These are phyloP conservation scores for Congeria kusceri DNA, from an alignment of 2,888 invertebrate genomes.

Conservation along the genomic window DNA sequence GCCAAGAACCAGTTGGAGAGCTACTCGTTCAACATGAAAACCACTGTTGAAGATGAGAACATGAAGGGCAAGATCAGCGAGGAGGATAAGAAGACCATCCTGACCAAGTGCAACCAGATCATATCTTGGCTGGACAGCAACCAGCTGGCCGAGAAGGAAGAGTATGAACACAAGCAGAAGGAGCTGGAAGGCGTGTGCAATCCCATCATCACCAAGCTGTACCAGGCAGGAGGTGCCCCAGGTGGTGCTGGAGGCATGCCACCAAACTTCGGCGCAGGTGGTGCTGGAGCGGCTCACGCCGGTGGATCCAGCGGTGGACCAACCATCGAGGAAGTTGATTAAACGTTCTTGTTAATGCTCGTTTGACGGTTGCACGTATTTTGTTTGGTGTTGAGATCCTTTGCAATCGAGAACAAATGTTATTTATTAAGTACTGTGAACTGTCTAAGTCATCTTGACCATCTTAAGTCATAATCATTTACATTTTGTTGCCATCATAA, in stretches of 20 bases:
- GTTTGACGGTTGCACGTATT: too few species aligned
- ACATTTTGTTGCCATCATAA: background rate
- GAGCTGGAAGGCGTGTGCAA: slow-evolving; percentile 96
- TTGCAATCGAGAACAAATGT: too few species aligned
- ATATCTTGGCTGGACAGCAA: slow-evolving; percentile 87
- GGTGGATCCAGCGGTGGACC: slow-evolving; percentile 86
- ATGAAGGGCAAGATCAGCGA: slow-evolving; percentile 95
- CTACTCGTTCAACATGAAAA: slow-evolving; percentile 97
- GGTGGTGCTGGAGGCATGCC: slow-evolving; percentile 88
- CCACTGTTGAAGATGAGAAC: slow-evolving; percentile 95
- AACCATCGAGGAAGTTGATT: slow-evolving; percentile 87
- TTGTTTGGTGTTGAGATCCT: too few species aligned
- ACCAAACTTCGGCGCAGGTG: slow-evolving; percentile 85
- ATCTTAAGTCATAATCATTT: too few species aligned
- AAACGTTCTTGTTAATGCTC: slow-evolving; percentile 70
- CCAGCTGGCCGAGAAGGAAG: slow-evolving; percentile 95
- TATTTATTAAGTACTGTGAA: too few species aligned
- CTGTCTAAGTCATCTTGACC: too few species aligned
- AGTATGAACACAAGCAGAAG: slow-evolving; percentile 97
- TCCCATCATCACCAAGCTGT: slow-evolving; percentile 97
- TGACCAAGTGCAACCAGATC: slow-evolving; percentile 94
- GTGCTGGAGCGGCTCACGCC: slow-evolving; percentile 83
- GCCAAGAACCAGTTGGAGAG: slow-evolving; percentile 92
- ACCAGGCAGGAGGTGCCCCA: slow-evolving; percentile 88
- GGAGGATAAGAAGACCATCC: slow-evolving; percentile 91